These are phyloP conservation scores for Willisornis vidua DNA, from an alignment of 2,113 vertebrate species.

Conservation along the genomic window DNA sequence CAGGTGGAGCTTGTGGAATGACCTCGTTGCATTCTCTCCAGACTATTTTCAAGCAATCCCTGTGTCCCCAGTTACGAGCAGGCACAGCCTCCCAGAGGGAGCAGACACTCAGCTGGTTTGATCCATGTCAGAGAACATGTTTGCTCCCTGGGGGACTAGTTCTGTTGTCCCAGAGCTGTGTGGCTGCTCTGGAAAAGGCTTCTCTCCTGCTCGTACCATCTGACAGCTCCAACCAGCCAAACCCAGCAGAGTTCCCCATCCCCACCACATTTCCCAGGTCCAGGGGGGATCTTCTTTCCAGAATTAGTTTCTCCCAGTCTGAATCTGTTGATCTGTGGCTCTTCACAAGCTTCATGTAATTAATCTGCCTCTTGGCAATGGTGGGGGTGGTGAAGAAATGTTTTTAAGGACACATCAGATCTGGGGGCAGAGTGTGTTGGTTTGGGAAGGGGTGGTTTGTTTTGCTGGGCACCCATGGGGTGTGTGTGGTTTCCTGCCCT, in stretches of 20 bases:
- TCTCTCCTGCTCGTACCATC: neutral
- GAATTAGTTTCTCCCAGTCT: neutral
- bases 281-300: neutral
- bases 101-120: neutral
- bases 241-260: neutral
- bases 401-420: neutral
- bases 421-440: neutral
- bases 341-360: neutral
- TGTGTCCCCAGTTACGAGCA: neutral
- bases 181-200: neutral
- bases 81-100: neutral
- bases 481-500: neutral
- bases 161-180: neutral
- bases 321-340: neutral
- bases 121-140: neutral
- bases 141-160: neutral
- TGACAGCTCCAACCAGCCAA: neutral
- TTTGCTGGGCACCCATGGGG: neutral
- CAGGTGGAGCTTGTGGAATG: neutral
- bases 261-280: accelerated
- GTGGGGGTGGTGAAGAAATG: too few species aligned
- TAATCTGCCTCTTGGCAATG: neutral
- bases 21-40: neutral
- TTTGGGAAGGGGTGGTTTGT: neutral
- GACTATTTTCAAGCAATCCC: neutral